Conservation (phyloP, 1,140 invertebrate species). For the Drosophila albomicans region DNA sequence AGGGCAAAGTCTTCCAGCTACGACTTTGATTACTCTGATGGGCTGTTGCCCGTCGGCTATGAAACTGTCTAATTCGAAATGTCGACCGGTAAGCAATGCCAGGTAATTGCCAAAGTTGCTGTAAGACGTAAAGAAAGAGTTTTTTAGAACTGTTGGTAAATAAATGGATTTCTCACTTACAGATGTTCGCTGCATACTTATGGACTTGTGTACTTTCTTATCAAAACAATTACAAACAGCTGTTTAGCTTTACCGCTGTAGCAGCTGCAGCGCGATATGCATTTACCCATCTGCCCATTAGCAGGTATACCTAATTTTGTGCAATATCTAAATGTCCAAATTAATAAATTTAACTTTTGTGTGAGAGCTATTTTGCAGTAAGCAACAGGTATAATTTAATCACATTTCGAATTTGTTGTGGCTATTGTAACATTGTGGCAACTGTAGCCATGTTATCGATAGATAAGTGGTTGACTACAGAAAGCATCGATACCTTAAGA, state of each 20-base stretch:
- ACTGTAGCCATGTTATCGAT: not conserved
- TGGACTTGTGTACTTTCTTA: not conserved
- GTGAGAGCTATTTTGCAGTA: not conserved
- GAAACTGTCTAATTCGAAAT: not conserved
- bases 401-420: not conserved
- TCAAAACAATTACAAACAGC: slow-evolving; percentile 23
- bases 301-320: not conserved
- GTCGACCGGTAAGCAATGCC: not conserved
- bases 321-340: not conserved
- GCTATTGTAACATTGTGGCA: not conserved
- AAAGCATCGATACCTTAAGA: slow-evolving; percentile 1
- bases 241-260: slow-evolving; percentile 16
- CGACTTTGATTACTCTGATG: not conserved
- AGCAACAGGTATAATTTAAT: slow-evolving; percentile 24
- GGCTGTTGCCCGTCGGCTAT: slow-evolving; percentile 8
- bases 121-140: no score
- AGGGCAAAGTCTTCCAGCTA: slow-evolving; percentile 18
- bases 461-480: not conserved
- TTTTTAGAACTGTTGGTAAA: not conserved
- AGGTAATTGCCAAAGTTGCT: slow-evolving; percentile 5
- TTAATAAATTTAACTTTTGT: not conserved
- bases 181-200: slow-evolving; percentile 22
- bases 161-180: not conserved
- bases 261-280: not conserved
- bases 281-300: not conserved